These are phyloP conservation scores for Panagrolaimus sp. DNA, from an alignment of 1,140 invertebrate genomes.

Conservation along the genomic window DNA sequence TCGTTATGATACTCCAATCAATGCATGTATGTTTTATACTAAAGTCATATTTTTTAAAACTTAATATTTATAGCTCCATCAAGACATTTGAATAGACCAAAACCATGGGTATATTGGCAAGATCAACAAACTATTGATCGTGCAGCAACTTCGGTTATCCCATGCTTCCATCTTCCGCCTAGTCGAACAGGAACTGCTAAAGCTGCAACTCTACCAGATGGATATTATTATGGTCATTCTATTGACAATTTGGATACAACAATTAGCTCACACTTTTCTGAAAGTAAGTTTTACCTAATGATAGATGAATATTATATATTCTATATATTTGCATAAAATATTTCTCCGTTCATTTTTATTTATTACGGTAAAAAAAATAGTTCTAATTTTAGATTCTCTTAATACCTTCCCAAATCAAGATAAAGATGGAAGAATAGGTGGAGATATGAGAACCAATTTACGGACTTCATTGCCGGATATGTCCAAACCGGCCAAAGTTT, in stretches of 20 bases:
- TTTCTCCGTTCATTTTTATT: too few species aligned
- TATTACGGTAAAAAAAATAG: too few species aligned
- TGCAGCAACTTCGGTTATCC: conserved; percentile 40
- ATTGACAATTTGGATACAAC: conserved; percentile 45
- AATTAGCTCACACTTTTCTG: conserved; percentile 56
- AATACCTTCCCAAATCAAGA: conserved; percentile 32
- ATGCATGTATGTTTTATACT: conserved; percentile 72
- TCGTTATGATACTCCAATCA: conserved; percentile 90
- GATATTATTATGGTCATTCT: conserved; percentile 49
- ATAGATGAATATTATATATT: too few species aligned
- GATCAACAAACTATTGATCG: conserved; percentile 25
- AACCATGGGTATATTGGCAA: conserved; percentile 69
- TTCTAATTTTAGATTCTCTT: conserved; percentile 42
- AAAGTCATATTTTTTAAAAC: conserved; percentile 9
- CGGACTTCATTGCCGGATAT: conserved; percentile 55
- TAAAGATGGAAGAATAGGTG: conserved; percentile 13
- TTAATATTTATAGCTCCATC: conserved; percentile 72
- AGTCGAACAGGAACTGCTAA: conserved; percentile 39
- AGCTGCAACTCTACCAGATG: conserved; percentile 55
- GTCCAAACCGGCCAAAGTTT: conserved; percentile 61
- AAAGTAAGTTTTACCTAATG: conserved; percentile 43
- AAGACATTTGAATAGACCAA: conserved; percentile 78
- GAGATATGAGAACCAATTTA: conserved; percentile 41
- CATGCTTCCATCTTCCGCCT: conserved; percentile 54
- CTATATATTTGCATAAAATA: too few species aligned